Percentiles rank a stretch among this genome's conserved stretches.
These are phyloP conservation scores for Orycteropus afer DNA, from an alignment of 2,113 vertebrate genomes.

Conservation along the genomic window DNA sequence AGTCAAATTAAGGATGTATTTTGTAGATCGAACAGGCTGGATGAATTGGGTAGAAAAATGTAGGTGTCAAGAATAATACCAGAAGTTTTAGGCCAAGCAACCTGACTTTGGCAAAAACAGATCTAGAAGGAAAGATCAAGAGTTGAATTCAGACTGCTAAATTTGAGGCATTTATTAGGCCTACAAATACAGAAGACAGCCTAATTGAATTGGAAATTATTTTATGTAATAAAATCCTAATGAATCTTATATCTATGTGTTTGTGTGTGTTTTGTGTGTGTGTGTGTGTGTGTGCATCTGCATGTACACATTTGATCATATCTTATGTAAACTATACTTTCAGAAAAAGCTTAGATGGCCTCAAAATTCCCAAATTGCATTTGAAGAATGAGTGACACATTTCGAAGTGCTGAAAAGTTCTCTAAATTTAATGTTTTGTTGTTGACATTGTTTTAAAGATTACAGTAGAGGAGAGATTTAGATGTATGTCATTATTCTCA, in stretches of 20 bases:
- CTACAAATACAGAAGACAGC: background rate
- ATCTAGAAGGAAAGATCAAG: background rate
- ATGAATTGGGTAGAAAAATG: background rate
- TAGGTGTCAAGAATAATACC: background rate
- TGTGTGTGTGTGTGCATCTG: background rate
- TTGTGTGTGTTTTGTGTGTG: background rate
- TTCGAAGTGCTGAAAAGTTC: constrained; percentile 43
- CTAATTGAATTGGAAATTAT: background rate
- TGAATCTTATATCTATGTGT: background rate
- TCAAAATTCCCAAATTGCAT: background rate
- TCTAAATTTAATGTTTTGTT: constrained; percentile 47
- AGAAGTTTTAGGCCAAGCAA: background rate
- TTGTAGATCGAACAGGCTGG: background rate
- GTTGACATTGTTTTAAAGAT: constrained; percentile 32
- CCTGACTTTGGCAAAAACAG: background rate
- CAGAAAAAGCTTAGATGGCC: background rate
- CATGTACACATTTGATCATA: background rate
- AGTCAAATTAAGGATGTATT: background rate
- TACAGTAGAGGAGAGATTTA: constrained; percentile 32
- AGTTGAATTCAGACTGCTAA: background rate
- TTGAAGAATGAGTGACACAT: background rate
- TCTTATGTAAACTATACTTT: constrained; percentile 34
- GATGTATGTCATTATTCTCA: constrained; percentile 38
- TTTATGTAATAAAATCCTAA: constrained; percentile 23
- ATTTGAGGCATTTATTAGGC: background rate